Percentiles rank a stretch among this genome's conserved stretches.
Conservation (phyloP, 2,113 vertebrate genomes). For the Aix galericulata region DNA sequence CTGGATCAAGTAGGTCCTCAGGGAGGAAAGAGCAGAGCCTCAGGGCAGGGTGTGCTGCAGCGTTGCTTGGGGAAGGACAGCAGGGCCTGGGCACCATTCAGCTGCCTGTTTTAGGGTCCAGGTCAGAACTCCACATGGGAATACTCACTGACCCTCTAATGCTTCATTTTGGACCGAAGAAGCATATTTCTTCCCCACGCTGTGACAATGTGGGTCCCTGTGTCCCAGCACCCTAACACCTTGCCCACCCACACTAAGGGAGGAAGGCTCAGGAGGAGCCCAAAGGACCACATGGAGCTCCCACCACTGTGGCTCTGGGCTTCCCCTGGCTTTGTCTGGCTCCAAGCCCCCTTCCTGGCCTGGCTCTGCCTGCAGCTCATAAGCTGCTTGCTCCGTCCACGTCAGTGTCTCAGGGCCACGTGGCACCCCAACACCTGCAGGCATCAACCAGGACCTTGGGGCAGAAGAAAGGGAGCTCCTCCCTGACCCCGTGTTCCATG, state of each 20-base stretch:
- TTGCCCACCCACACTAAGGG: not conserved
- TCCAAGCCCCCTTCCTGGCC: too few relatives aligned
- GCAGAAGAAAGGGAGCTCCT: not conserved
- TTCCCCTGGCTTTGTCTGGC: too few relatives aligned
- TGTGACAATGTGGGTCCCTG: not conserved
- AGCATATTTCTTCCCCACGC: not conserved
- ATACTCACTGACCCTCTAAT: not conserved
- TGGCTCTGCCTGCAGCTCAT: too few relatives aligned
- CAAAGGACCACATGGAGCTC: not conserved
- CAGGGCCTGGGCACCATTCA: rapidly evolving
- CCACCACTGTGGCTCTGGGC: not conserved
- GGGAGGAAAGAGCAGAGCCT: not conserved
- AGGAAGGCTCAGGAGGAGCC: not conserved
- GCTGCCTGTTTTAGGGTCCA: not conserved
- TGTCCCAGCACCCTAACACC: not conserved
- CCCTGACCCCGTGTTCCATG: not conserved
- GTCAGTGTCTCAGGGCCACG: not conserved
- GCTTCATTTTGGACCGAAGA: not conserved
- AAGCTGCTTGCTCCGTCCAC: too few relatives aligned
- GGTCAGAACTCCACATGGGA: not conserved
- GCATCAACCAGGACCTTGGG: not conserved
- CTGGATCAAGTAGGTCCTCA: rapidly evolving
- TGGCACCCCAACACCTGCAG: not conserved
- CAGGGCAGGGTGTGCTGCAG: not conserved
- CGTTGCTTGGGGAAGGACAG: not conserved